Percentiles rank a stretch among this genome's conserved stretches.
These are phyloP conservation scores for Trisateles emortualis DNA, from an alignment of 2,888 invertebrate genomes.

Conservation along the genomic window DNA sequence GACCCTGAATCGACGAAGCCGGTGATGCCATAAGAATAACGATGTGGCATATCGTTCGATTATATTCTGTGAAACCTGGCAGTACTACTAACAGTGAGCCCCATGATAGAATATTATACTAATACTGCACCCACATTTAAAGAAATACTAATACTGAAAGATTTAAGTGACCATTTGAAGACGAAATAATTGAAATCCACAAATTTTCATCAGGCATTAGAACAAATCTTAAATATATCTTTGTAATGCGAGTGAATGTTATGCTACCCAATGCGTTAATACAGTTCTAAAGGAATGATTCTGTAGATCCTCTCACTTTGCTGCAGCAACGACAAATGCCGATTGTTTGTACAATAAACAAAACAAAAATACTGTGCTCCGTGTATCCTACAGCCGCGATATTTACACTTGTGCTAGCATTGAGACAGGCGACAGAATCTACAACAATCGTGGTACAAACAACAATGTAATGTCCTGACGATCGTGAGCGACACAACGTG, in stretches of 20 bases:
- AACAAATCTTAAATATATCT: background rate
- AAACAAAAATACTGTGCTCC: constrained; percentile 40
- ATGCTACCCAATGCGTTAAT: constrained; percentile 25
- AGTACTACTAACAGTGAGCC: background rate
- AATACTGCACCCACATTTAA: background rate
- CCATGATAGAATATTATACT: background rate
- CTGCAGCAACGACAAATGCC: constrained; percentile 6
- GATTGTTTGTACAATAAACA: constrained; percentile 25
- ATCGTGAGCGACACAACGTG: constrained; percentile 16
- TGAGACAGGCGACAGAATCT: constrained; percentile 70
- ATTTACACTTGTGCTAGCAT: constrained; percentile 60
- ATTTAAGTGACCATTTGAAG: background rate
- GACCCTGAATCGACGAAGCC: background rate
- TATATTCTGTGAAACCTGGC: background rate
- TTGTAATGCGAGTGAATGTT: background rate
- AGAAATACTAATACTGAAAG: background rate
- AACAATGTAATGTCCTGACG: constrained; percentile 10
- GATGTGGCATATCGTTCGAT: background rate
- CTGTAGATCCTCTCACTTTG: constrained; percentile 67
- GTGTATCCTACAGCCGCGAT: constrained; percentile 44
- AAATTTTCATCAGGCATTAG: too few relatives aligned
- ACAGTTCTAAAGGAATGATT: constrained; percentile 31
- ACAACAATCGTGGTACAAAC: constrained; percentile 55
- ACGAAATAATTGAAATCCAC: background rate
- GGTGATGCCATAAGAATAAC: background rate